Evolutionary conservation across 2,113 vertebrate species (phyloP), one percentile per base, ranked within the genome.

Genomic region (Sinocyclocheilus rhinocerous): DNA sequence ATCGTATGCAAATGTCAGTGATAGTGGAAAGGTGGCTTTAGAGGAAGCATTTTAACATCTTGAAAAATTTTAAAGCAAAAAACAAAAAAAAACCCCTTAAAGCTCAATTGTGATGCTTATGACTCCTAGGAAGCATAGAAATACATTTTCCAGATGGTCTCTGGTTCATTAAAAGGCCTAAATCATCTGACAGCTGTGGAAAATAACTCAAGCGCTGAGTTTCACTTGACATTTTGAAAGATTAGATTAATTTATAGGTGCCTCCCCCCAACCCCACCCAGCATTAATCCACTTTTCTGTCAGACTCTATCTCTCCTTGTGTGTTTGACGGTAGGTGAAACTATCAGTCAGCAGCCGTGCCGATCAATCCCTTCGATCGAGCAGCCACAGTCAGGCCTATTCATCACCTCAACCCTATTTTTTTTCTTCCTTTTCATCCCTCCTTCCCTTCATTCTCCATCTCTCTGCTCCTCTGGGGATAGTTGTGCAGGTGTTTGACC

Each of bases 301-400:
- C 87, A 77, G 69, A 84, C 81, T 86, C 86, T 63, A 84, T 88
- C 87, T 84, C 80, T 76, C 69, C 81, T 52, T 82, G 85, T 39
- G 73, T 67, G 75, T 87, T 83, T 87, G 86, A 87, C 83, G 70
- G 73, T 81, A 82, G 86, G 86, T 85, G 79, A 84, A 87, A 86
- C 81, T 86, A 89, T 88, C 88, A 89, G 81, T 76, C 48, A 89
- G 89, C 69, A 59, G 84, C 84, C 57, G 59, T 72, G 5, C 61
- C 69, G 59, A 89, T 89, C 89, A 89, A 88, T 89, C 76, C 29
- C 4, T 86, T 89, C 84, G 86, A 88, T 89, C 72, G 24, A 61
- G 42, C 33, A 65, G n/a, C 42, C 29, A n/a, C 39, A 65, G 65
- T 42, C 59, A 72, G 45, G 72, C 85, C 45, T 77, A 89, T 89